Percentiles rank a stretch among this genome's conserved stretches.
These are phyloP conservation scores for Phalacrocorax brasilianus DNA, from an alignment of 2,113 vertebrate species.

Conservation along the genomic window DNA sequence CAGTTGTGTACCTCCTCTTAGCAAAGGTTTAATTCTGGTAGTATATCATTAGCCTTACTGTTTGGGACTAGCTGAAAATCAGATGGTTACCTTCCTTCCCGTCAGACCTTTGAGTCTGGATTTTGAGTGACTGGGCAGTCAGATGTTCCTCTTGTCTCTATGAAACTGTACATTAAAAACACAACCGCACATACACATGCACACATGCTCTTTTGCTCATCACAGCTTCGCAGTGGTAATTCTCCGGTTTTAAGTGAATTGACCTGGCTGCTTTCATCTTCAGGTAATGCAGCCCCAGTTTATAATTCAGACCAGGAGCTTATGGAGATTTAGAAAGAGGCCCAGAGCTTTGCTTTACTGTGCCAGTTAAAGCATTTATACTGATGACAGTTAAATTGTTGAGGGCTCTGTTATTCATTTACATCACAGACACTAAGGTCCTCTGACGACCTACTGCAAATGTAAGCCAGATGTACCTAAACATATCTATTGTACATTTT, in stretches of 20 bases:
- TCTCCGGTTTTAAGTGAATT: slow-evolving; percentile 72
- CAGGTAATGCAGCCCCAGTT: slow-evolving; percentile 71
- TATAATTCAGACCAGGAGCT: slow-evolving; percentile 78
- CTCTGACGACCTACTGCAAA: slow-evolving; percentile 81
- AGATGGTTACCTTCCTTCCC: background rate
- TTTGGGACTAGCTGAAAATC: background rate
- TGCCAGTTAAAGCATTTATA: slow-evolving; percentile 78
- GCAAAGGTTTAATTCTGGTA: background rate
- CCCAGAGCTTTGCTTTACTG: slow-evolving; percentile 66
- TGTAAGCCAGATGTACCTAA: slow-evolving; percentile 87
- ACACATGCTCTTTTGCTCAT: slow-evolving; percentile 72
- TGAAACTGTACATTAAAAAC: slow-evolving; percentile 15
- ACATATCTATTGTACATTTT: slow-evolving; percentile 71
- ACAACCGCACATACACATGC: background rate
- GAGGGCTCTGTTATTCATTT: slow-evolving; percentile 88
- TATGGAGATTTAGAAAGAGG: slow-evolving; percentile 72
- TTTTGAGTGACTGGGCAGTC: background rate
- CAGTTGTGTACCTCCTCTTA: background rate
- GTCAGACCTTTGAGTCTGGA: background rate
- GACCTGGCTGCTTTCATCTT: slow-evolving; percentile 83
- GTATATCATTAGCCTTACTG: background rate
- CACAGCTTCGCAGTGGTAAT: slow-evolving; percentile 73
- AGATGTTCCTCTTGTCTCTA: slow-evolving; percentile 21
- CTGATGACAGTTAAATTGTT: slow-evolving; percentile 90
- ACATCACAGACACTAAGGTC: slow-evolving; percentile 81